Evolutionary conservation across 1,140 invertebrate species (phyloP), one percentile per base, ranked within the genome.

Genomic region (Euwallacea fornicatus): DNA sequence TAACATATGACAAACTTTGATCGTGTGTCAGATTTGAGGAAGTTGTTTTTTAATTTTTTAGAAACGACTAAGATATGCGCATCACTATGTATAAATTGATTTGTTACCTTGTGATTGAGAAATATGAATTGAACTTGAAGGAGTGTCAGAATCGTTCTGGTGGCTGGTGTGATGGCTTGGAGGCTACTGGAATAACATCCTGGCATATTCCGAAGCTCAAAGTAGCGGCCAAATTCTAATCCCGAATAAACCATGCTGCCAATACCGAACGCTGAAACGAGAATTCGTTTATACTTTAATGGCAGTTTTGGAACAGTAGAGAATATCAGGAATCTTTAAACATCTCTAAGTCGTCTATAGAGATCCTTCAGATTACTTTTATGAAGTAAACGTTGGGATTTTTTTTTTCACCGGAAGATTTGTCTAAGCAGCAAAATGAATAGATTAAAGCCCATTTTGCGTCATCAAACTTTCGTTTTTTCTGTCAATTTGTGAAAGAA

Each of bases 111-210:
- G 78, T 95, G 93, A 82, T 96, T 96, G 13, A 97, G 86, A 84
- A 98, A 97, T 81, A 98, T 96, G 83, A 97, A 97, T 82, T 96
- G 97, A 88, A 97, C 95, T 82, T 97, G 95, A 75, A 96, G 92
- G 79, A 97, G 95, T 74, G 95, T 96, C 83, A 97, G 96, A 60
- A 92, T 89, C 91, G 96, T 95, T 73, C 94, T 84, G 0, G 92
- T 92, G 6, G 91, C 90, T 0, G 95, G 94, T 0, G 93, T 95
- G 7, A 97, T 80, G 0, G 92, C 93, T 43, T 95, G 84, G 77
- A 97, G 85, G 11, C 95, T 89, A 78, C 94, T 95, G 13, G 74
- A 75, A 79, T 94, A 90, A 78, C 94, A 96, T 74, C 93, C 91
- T 10, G 91, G 91, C 76, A 93, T 90, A 46, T 87, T 84, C 78